Percentiles rank a stretch among this genome's conserved stretches.
Evolutionary conservation across 1,140 invertebrate species (phyloP).

Genomic region (Streblospio benedicti): DNA sequence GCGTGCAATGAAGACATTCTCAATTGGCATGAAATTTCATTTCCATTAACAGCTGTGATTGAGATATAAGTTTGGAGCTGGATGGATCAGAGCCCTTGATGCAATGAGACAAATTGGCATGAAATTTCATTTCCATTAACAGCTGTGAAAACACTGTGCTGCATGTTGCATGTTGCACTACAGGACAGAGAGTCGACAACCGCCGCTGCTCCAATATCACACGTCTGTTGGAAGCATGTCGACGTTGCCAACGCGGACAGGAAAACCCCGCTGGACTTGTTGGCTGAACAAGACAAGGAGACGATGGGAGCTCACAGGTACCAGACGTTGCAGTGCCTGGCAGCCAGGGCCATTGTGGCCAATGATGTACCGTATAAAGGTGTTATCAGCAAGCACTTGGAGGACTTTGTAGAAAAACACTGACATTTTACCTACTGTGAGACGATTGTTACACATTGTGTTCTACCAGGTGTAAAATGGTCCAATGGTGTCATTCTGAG

Average conservation of each 20-base stretch:
- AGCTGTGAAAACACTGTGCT: slow-evolving; percentile 71
- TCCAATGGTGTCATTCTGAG: too few species aligned
- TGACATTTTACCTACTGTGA: too few species aligned
- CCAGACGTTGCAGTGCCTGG: slow-evolving; percentile 7
- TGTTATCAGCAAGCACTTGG: background rate
- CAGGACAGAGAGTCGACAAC: slow-evolving; percentile 46
- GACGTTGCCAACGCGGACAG: slow-evolving; percentile 74
- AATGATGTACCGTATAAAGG: slow-evolving; percentile 3
- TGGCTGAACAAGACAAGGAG: too few species aligned
- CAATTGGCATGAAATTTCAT: slow-evolving; percentile 62
- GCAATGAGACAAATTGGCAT: too few species aligned
- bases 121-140: slow-evolving; percentile 68
- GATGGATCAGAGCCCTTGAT: slow-evolving; percentile 73
- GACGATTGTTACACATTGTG: too few species aligned
- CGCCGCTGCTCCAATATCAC: slow-evolving; percentile 59
- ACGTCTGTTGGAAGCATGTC: slow-evolving; percentile 67
- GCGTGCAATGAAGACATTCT: slow-evolving; percentile 58
- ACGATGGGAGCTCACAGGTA: slow-evolving; percentile 5
- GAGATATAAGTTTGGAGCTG: slow-evolving; percentile 67
- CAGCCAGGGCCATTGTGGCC: background rate
- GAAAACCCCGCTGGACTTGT: slow-evolving; percentile 64
- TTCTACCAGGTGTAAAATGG: too few species aligned
- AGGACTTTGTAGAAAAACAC: slow-evolving; percentile 6
- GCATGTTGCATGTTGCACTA: slow-evolving; percentile 71
- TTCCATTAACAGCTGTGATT: slow-evolving; percentile 68